A percentile compares a stretch with the other conserved stretches of the same genome.
These are phyloP conservation scores for Hydroisotoma schaefferi DNA, from an alignment of 2,888 invertebrate species.

Conservation along the genomic window DNA sequence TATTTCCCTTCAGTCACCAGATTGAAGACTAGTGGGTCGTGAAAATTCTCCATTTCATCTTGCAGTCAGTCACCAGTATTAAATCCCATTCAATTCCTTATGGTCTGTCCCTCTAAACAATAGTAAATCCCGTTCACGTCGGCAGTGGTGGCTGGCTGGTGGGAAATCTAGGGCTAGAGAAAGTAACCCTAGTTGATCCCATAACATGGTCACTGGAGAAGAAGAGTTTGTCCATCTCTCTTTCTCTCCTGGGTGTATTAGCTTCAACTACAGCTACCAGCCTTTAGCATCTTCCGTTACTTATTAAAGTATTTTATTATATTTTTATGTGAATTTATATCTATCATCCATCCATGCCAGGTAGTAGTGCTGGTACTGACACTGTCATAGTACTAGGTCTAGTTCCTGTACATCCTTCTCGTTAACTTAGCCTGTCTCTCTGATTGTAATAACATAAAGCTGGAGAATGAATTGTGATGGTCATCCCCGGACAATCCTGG, in stretches of 20 bases:
- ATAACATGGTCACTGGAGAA: slow-evolving; percentile 25
- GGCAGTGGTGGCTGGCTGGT: neutral
- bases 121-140: neutral
- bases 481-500: slow-evolving; percentile 17
- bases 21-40: slow-evolving; percentile 48
- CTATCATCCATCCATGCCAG: too few species aligned
- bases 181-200: slow-evolving; percentile 16
- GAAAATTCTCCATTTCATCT: slow-evolving; percentile 36
- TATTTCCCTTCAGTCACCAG: slow-evolving; percentile 47
- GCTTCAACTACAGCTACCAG: too few species aligned
- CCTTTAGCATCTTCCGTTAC: too few species aligned
- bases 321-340: too few species aligned
- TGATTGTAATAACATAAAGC: slow-evolving; percentile 4
- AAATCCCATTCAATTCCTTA: slow-evolving; percentile 4
- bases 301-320: too few species aligned
- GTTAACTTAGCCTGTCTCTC: too few species aligned
- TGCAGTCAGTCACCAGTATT: neutral
- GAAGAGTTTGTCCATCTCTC: slow-evolving; percentile 7
- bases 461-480: slow-evolving; percentile 26
- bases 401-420: too few species aligned
- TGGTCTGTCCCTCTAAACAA: neutral
- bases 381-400: too few species aligned
- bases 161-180: neutral
- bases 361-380: too few species aligned
- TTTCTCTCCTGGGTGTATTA: too few species aligned